These are phyloP conservation scores for Scyliorhinus canicula DNA, from an alignment of 2,797 vertebrate species.

Conservation along the genomic window DNA sequence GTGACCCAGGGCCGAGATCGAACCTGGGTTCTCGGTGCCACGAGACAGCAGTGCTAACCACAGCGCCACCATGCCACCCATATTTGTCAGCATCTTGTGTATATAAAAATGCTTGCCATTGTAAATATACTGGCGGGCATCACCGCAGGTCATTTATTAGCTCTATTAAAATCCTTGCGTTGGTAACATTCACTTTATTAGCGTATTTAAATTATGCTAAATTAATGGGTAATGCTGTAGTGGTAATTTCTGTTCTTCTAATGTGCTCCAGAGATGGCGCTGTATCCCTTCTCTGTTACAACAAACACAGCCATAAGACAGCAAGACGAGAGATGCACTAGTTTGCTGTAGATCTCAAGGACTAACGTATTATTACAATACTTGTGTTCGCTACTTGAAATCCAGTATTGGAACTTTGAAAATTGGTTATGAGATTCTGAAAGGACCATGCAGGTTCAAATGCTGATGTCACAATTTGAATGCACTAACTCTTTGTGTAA, in stretches of 20 bases:
- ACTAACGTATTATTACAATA: background rate
- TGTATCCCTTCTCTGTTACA: background rate
- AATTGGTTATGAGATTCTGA: background rate
- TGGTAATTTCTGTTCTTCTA: background rate
- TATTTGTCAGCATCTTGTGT: background rate
- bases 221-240: background rate
- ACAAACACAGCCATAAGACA: background rate
- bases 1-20: no score
- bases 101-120: background rate
- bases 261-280: background rate
- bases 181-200: background rate
- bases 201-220: background rate
- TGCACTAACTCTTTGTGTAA: background rate
- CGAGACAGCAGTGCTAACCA: no score
- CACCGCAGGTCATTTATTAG: background rate
- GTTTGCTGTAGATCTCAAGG: background rate
- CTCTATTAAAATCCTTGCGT: background rate
- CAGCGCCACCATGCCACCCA: no score
- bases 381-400: background rate
- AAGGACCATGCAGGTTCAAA: background rate
- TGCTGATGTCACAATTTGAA: background rate
- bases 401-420: background rate
- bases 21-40: no score
- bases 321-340: background rate
- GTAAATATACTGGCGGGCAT: background rate